A percentile compares a stretch with the other conserved stretches of the same genome.
These are phyloP conservation scores for Drosophila sturtevanti DNA, from an alignment of 1,140 invertebrate species.

Conservation along the genomic window DNA sequence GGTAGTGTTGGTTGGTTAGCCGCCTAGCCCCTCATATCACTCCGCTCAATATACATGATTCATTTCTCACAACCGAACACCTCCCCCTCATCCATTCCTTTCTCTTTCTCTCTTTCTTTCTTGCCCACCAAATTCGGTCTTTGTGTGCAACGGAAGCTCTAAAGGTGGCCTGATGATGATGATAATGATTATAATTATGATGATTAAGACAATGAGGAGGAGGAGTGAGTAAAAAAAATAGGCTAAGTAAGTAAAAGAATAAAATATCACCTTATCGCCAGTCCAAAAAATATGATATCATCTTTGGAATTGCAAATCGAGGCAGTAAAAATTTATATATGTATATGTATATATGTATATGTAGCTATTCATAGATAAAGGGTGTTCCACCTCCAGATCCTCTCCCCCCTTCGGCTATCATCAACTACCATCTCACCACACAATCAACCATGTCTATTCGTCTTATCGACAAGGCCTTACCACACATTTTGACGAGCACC, in stretches of 20 bases:
- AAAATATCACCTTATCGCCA: not conserved
- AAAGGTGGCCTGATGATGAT: conserved; percentile 15
- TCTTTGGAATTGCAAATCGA: conserved; percentile 18
- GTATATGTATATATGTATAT: no score
- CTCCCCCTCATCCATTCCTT: no score
- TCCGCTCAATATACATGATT: conserved; percentile 7
- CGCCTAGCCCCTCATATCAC: conserved; percentile 6
- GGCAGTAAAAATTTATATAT: not conserved
- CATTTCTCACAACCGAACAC: not conserved
- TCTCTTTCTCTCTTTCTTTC: not conserved
- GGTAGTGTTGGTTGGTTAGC: conserved; percentile 5
- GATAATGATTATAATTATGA: not conserved
- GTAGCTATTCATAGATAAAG: conserved; percentile 11
- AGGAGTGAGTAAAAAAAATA: not conserved
- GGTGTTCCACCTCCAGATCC: conserved; percentile 1
- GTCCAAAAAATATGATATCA: conserved; percentile 10
- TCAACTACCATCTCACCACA: not conserved
- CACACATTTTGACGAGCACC: conserved; percentile 7
- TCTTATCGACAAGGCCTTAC: conserved; percentile 13
- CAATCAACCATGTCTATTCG: conserved; percentile 8
- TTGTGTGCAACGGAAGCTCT: conserved; percentile 14
- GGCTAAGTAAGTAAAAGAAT: not conserved
- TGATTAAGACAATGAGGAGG: not conserved
- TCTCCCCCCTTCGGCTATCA: not conserved
- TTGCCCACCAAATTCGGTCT: not conserved